phyloP scores from a whole-genome alignment of 2,888 invertebrate genomes.

The Neocrepidodera transversa region DNA sequence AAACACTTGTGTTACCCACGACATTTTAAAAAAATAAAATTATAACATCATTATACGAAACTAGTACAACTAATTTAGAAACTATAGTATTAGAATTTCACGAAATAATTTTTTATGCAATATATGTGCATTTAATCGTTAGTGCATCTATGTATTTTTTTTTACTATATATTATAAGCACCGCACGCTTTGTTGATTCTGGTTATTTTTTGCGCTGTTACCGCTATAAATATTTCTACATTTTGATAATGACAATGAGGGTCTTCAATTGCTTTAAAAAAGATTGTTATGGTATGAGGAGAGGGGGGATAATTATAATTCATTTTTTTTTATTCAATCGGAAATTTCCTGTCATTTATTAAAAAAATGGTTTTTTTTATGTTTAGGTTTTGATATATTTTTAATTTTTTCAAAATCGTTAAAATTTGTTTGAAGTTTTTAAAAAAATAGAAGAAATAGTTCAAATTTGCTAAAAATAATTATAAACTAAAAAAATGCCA shows the following conservation, averaged over 20 bases:
- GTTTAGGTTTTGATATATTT: too few species aligned
- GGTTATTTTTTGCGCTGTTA: slow-evolving; percentile 22
- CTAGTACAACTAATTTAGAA: neutral
- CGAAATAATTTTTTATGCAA: neutral
- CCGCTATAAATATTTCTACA: slow-evolving; percentile 24
- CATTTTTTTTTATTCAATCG: too few species aligned
- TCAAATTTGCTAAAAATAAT: too few species aligned
- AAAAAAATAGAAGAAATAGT: too few species aligned
- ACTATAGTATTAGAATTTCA: neutral
- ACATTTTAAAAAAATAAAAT: slow-evolving; percentile 39
- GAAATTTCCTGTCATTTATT: too few species aligned
- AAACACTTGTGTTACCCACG: slow-evolving; percentile 46
- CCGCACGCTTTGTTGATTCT: slow-evolving; percentile 21
- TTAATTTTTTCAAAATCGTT: too few species aligned
- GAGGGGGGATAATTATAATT: too few species aligned
- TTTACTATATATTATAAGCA: neutral
- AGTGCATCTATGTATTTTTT: slow-evolving; percentile 2
- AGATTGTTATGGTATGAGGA: too few species aligned
- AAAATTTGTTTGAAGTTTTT: too few species aligned
- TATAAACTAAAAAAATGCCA: too few species aligned
- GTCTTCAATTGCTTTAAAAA: slow-evolving; percentile 19
- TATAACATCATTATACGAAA: too few species aligned
- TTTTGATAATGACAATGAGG: slow-evolving; percentile 17
- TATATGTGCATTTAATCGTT: neutral
- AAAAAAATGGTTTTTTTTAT: too few species aligned